Evolutionary conservation across 2,113 vertebrate genomes (phyloP), one percentile per base, ranked within the genome.

Genomic region (Anser cygnoides): DNA sequence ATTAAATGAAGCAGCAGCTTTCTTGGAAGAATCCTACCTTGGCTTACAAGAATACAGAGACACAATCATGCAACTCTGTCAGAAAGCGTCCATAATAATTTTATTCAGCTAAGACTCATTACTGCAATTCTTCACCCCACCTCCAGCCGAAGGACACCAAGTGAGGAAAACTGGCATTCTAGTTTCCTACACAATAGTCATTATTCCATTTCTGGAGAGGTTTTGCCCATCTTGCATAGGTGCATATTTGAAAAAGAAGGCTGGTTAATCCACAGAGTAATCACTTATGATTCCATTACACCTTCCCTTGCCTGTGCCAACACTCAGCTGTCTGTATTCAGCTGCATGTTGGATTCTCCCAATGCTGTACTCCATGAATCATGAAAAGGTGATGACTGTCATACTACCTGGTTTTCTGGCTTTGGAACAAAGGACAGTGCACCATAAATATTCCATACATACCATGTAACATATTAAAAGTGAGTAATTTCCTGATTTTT

Each of bases 341-440:
- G 65, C 59, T 88, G 46, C 46, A 71, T 26, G 18, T 67, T 95
- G 79, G 76, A 83, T 87, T 88, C 52, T 75, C 57, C 46, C 72
- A 52, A 22, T 88, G 67, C 65, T 93, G 35, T 55, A 57, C 55
- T 89, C 70, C 89, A 66, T 61, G 43, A 80, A 77, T 93, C 57
- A 61, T 67, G 72, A 83, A 63, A 90, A 88, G 67, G 88, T 88
- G 90, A 67, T 80, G 92, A 92, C 22, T 88, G 65, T 41, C 68
- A 49, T 50, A 7, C 33, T 95, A 84, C 65, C 61, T 84, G 79
- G 33, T 58, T 74, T 88, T n/a, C n/a, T 84, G 75, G 75, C 79
- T 96, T 91, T 85, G 57, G 57, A 85, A 83, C 26, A 81, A 90
- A 90, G 26, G 49, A 63, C 33, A 55, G 26, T 61, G 33, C 29